These are phyloP conservation scores for Stylophora pistillata DNA, from an alignment of 64 coral and sea anemone genomes.

Conservation along the genomic window DNA sequence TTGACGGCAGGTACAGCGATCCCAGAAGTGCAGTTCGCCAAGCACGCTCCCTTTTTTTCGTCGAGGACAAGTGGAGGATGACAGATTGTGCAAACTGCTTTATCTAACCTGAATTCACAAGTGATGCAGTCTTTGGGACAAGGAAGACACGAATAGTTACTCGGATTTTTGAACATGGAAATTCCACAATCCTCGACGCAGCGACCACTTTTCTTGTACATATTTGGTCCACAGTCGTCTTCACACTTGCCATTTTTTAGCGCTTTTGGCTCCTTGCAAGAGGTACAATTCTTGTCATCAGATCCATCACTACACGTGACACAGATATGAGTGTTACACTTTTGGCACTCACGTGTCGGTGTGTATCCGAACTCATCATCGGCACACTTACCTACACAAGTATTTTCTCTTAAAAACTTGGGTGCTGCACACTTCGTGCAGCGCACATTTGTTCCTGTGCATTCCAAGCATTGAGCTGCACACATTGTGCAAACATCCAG, in stretches of 20 bases:
- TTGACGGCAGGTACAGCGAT: conserved; percentile 52
- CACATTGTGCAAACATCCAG: conserved; percentile 56
- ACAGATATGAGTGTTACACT: conserved; percentile 56
- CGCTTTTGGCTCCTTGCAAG: conserved; percentile 60
- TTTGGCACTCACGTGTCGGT: conserved; percentile 24
- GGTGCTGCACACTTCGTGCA: conserved; percentile 79
- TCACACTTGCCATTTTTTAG: conserved; percentile 73
- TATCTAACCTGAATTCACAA: conserved; percentile 1
- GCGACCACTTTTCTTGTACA: conserved; percentile 51
- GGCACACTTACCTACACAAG: conserved; percentile 55
- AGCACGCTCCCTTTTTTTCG: background rate
- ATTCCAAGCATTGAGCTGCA: conserved; percentile 38
- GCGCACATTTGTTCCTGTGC: conserved; percentile 51
- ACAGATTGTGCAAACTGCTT: conserved; percentile 44
- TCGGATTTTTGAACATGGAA: conserved; percentile 21
- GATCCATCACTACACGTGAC: conserved; percentile 69
- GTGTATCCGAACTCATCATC: conserved; percentile 61
- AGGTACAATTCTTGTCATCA: conserved; percentile 61
- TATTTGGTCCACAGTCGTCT: conserved; percentile 25
- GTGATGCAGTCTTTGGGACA: conserved; percentile 63
- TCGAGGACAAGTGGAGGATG: conserved; percentile 43
- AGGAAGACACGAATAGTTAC: conserved; percentile 51
- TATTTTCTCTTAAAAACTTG: conserved; percentile 51
- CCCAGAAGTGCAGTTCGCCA: conserved; percentile 42
- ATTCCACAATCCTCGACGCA: conserved; percentile 62